Conservation (phyloP, 2,888 invertebrate species). For the Didymodactylos carnosus region DNA sequence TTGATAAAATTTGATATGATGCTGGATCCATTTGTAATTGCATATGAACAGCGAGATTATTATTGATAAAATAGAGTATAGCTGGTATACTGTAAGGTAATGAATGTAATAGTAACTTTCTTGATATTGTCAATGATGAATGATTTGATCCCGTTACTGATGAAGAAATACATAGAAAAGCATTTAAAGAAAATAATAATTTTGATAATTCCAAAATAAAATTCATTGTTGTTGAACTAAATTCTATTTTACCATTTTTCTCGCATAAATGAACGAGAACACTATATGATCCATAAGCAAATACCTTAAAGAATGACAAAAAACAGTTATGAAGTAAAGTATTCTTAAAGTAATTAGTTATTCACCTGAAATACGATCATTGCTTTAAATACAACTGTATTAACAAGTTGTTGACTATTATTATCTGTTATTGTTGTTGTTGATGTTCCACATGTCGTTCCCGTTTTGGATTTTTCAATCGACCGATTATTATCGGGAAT, state of each 20-base stretch:
- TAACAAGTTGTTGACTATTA: no score
- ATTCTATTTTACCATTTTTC: constrained; percentile 6
- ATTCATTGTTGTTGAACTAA: constrained; percentile 9
- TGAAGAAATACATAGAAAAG: neutral
- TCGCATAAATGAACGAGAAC: constrained; percentile 6
- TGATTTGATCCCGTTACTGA: neutral
- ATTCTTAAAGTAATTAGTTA: no score
- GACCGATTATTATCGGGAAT: no score
- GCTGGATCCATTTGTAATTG: constrained; percentile 34
- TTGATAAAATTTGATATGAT: constrained; percentile 33
- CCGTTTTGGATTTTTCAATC: no score
- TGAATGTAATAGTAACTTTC: neutral
- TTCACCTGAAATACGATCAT: no score
- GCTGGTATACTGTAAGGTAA: constrained; percentile 22
- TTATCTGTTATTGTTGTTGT: no score
- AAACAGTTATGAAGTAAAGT: no score
- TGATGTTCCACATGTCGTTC: no score
- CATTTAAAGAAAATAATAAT: neutral
- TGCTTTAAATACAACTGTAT: no score
- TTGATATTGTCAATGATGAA: no score
- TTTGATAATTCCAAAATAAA: constrained; percentile 2
- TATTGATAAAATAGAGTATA: constrained; percentile 29
- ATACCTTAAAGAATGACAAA: constrained; percentile 1
- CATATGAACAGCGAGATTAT: constrained; percentile 31
- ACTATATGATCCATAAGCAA: constrained; percentile 9